A percentile compares a stretch with the other conserved stretches of the same genome.
Evolutionary conservation across 2,113 vertebrate genomes (phyloP).

Genomic region (Perca schrenkii): DNA sequence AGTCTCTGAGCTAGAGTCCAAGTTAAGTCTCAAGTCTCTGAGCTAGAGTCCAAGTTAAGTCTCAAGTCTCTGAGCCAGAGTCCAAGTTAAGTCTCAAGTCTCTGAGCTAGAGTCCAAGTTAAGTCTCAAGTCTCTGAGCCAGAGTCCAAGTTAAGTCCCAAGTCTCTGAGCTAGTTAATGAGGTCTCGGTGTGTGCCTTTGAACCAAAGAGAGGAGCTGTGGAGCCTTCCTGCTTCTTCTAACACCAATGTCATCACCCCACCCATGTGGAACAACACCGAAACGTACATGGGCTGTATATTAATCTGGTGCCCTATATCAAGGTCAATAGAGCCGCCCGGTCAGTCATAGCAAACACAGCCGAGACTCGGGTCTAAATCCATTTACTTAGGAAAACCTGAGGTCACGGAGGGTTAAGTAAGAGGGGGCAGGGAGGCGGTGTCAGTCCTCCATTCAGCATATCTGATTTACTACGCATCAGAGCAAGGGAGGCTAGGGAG

Average conservation of each 20-base stretch:
- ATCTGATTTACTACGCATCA: slow-evolving; percentile 79
- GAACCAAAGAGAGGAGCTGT: not conserved
- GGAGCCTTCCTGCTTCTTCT: slow-evolving; percentile 25
- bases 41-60: too few species aligned
- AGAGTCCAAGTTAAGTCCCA: too few species aligned
- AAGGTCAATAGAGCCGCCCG: slow-evolving; percentile 43
- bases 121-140: too few species aligned
- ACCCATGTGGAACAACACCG: slow-evolving; percentile 13
- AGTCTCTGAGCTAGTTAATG: not conserved
- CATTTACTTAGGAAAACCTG: slow-evolving; percentile 59
- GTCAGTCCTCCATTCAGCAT: slow-evolving; percentile 50
- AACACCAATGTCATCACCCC: slow-evolving; percentile 3
- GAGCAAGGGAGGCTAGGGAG: slow-evolving; percentile 14
- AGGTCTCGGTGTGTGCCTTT: not conserved
- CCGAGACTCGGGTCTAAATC: slow-evolving; percentile 46
- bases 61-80: too few species aligned
- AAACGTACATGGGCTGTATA: slow-evolving; percentile 3
- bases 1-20: too few species aligned
- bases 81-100: too few species aligned
- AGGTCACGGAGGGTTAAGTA: slow-evolving; percentile 60
- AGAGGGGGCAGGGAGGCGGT: slow-evolving; percentile 26
- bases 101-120: too few species aligned
- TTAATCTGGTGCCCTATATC: slow-evolving; percentile 48
- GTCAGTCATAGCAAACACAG: slow-evolving; percentile 60
- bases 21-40: too few species aligned